Conservation (phyloP, 2,797 vertebrate species). For the Neoniphon sammara region DNA sequence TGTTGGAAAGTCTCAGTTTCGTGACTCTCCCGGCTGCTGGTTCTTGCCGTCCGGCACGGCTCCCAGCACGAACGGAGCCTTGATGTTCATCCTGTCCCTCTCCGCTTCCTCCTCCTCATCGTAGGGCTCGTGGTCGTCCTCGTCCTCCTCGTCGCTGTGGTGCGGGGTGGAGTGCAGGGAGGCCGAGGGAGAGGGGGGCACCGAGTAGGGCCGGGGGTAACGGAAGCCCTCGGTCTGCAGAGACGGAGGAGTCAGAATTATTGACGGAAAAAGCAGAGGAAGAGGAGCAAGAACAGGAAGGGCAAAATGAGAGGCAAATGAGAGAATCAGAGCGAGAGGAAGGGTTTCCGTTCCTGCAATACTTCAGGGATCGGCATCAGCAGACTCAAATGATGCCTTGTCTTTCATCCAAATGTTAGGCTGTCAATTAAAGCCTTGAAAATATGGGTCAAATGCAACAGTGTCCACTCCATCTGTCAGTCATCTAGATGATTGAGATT, state of each 20-base stretch:
- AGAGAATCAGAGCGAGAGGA: background rate
- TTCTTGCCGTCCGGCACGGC: slow-evolving; percentile 80
- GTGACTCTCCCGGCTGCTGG: slow-evolving; percentile 84
- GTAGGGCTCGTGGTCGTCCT: slow-evolving; percentile 87
- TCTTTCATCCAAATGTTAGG: slow-evolving; percentile 75
- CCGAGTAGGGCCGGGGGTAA: slow-evolving; percentile 90
- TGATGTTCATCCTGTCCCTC: slow-evolving; percentile 92
- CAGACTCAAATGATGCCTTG: slow-evolving; percentile 30
- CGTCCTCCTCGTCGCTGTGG: slow-evolving; percentile 86
- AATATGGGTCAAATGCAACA: slow-evolving; percentile 32
- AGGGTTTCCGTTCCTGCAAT: background rate
- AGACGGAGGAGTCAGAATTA: slow-evolving; percentile 8
- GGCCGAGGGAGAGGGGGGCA: slow-evolving; percentile 91
- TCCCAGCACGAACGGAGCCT: slow-evolving; percentile 84
- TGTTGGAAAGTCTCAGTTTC: slow-evolving; percentile 79
- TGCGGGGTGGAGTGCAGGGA: slow-evolving; percentile 92
- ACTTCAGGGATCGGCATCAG: background rate
- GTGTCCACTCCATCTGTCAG: slow-evolving; percentile 8
- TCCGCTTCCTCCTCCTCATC: slow-evolving; percentile 94
- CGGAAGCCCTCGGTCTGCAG: slow-evolving; percentile 90
- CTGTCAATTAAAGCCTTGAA: slow-evolving; percentile 74
- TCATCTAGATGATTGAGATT: background rate
- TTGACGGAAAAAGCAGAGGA: background rate
- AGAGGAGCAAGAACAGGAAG: too few relatives aligned
- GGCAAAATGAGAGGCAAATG: too few relatives aligned